Conservation (phyloP, 2,113 vertebrate genomes). For the Chaenogobius annularis region DNA sequence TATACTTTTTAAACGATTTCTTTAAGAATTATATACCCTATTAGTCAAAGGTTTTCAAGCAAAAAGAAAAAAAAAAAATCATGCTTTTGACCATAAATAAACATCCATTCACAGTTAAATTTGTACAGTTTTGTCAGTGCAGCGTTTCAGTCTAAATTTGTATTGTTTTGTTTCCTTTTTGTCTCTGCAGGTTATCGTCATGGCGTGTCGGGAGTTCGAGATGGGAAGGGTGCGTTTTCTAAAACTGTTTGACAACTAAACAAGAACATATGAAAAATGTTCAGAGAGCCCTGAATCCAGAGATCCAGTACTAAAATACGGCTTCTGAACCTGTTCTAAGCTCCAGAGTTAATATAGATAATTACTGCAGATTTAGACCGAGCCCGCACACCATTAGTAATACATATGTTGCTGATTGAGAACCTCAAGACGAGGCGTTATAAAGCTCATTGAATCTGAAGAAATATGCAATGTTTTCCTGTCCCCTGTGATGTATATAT, state of each 20-base stretch:
- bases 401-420: too few relatives aligned
- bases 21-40: background rate
- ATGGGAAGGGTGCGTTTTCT: constrained; percentile 89
- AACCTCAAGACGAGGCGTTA: too few relatives aligned
- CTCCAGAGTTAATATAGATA: background rate
- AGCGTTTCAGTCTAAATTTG: constrained; percentile 15
- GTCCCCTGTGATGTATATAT: too few relatives aligned
- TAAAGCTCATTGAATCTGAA: too few relatives aligned
- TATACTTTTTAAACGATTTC: too few relatives aligned
- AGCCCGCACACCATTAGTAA: too few relatives aligned
- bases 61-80: too few relatives aligned
- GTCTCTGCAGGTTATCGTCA: constrained; percentile 89
- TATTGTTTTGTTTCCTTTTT: constrained; percentile 33
- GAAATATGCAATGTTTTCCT: too few relatives aligned
- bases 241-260: background rate
- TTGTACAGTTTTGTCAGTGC: background rate
- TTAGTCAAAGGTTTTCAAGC: background rate
- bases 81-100: background rate
- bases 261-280: background rate
- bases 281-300: background rate
- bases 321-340: background rate
- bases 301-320: background rate
- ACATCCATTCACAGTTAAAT: background rate
- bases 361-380: background rate
- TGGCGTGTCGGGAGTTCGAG: constrained; percentile 99